Percentiles rank a stretch among this genome's conserved stretches.
phyloP scores from a whole-genome alignment of 2,888 invertebrate genomes.

The Trichogramma dendrolimi region DNA sequence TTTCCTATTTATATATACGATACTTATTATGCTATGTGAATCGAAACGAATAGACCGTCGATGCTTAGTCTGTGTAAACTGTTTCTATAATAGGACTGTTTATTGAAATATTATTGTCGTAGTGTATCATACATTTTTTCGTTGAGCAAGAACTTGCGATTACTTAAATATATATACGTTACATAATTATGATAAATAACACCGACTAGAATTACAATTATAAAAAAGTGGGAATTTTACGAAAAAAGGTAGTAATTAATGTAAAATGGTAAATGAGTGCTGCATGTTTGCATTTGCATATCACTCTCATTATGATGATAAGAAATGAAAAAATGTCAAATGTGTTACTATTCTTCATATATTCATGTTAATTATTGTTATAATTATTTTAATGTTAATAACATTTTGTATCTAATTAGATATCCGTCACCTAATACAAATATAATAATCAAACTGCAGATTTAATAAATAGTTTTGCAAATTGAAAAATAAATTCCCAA shows the following conservation, averaged over 20 bases:
- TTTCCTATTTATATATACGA: conserved; percentile 16
- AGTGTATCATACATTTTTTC: conserved; percentile 1
- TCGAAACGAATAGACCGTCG: background rate
- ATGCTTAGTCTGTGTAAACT: too few species aligned
- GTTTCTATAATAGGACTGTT: conserved; percentile 18
- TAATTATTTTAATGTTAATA: conserved; percentile 29
- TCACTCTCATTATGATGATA: conserved; percentile 15
- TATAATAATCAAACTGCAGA: conserved; percentile 29
- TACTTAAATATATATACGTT: conserved; percentile 11
- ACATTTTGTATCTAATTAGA: conserved; percentile 32
- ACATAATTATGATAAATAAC: too few species aligned
- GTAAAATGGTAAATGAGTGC: too few species aligned
- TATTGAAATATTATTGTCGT: conserved; percentile 12
- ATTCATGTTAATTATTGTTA: conserved; percentile 27
- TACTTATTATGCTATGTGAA: conserved; percentile 1
- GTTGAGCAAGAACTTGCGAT: conserved; percentile 20
- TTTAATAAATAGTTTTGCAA: conserved; percentile 42
- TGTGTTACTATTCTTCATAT: conserved; percentile 23
- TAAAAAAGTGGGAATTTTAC: too few species aligned
- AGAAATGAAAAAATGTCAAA: conserved; percentile 14
- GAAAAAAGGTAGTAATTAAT: too few species aligned
- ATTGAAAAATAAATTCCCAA: conserved; percentile 28
- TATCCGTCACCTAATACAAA: conserved; percentile 28
- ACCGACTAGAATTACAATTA: too few species aligned
- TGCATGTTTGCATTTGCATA: conserved; percentile 25